Conservation (phyloP, 2,113 vertebrate species). For the Tupaia tana region DNA sequence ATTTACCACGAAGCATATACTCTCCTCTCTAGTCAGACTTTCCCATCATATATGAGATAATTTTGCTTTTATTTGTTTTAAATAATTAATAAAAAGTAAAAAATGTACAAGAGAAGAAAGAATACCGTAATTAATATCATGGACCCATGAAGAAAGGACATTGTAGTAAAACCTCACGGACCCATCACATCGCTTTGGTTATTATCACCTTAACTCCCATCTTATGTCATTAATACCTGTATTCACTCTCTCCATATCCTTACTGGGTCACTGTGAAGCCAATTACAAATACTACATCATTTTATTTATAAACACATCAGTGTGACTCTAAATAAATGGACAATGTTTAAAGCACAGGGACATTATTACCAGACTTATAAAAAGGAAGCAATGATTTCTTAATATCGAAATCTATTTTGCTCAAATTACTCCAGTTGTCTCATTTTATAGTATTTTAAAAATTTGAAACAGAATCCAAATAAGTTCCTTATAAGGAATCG, state of each 20-base stretch:
- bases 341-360: background rate
- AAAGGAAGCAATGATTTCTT: constrained; percentile 30
- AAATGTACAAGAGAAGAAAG: background rate
- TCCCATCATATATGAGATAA: background rate
- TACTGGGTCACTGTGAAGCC: background rate
- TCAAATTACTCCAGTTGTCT: background rate
- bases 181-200: background rate
- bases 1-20: background rate
- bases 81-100: background rate
- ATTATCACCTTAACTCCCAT: background rate
- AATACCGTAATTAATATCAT: background rate
- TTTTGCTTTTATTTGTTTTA: background rate
- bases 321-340: background rate
- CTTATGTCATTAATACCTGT: background rate
- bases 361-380: background rate
- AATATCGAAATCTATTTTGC: constrained; percentile 18
- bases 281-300: background rate
- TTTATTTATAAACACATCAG: background rate
- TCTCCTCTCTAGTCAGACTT: background rate
- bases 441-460: background rate
- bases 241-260: rapidly evolving
- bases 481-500: background rate
- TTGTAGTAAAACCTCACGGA: background rate
- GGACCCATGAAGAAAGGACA: background rate
- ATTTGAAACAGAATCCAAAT: background rate